Base-by-base conservation (phyloP, 2,888 invertebrate species). In the Heliconius erato region DNA sequence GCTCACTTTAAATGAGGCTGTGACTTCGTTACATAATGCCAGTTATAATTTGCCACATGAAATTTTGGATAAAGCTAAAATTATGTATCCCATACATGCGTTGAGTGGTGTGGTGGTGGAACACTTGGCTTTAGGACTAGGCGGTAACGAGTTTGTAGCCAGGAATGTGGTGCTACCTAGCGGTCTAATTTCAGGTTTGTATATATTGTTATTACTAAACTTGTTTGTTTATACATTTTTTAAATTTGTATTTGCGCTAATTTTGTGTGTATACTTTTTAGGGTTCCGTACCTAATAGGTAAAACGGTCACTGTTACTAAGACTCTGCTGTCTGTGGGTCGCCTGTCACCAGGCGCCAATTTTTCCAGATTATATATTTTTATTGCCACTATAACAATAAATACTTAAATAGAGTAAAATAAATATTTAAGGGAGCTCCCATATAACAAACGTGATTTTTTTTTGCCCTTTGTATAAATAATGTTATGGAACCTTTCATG, bases 101-200 rank as follows among this genome's bases (percentile, higher is more conserved):
- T 74, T 91, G 59, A 92, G 95, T 1, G 95, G 91, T 83, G 92
- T 95, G 35, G 85, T 97, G 49, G 92, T 95, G 87, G 88, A 90
- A 12, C 91, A 94, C 14, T 88, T 98, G 79, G 94, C 96, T 81
- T 88, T 90, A 74, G 97, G 96, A 3, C 87, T 98, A 23, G 97
- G 97, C 0, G 97, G 97, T 4, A 86, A 92, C 4, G 93, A 96
- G 35, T 97, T 96, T 87, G 93, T 97, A 0, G 92, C 94, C 49
- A 96, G 92, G 80, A 94, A 96, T 83, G 90, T 97, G 0, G 90
- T 90, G 85, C 95, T 97, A 77, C 96, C 96, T 76, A 92, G 93
- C 78, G 97, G 97, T 16, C 92, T 97, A 87, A 90, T 95, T 84
- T 94, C 97, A 83, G 97, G 97, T 97, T 87, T 90, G 90, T 86